These are phyloP conservation scores for Andrena bucephala DNA, from an alignment of 2,888 invertebrate genomes.

Conservation along the genomic window DNA sequence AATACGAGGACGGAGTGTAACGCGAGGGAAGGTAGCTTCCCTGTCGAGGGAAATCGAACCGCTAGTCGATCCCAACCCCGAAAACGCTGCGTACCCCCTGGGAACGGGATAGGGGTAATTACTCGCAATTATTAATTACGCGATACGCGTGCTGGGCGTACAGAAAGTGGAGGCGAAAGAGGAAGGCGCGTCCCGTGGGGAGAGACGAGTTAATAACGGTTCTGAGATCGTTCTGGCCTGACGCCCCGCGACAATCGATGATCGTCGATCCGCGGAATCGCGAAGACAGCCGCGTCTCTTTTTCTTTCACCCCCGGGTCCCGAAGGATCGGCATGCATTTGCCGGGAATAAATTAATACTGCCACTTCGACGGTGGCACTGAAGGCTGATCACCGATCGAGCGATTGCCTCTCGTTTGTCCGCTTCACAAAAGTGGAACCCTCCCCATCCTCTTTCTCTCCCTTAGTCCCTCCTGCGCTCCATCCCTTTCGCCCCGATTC, in stretches of 20 bases:
- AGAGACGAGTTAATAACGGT: slow-evolving; percentile 61
- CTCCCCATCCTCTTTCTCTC: slow-evolving; percentile 11
- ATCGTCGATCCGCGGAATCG: slow-evolving; percentile 67
- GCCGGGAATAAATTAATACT: slow-evolving; percentile 77
- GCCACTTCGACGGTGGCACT: slow-evolving; percentile 75
- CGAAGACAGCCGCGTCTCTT: slow-evolving; percentile 24
- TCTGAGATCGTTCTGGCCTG: slow-evolving; percentile 62
- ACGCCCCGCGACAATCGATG: slow-evolving; percentile 63
- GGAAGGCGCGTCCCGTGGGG: slow-evolving; percentile 53
- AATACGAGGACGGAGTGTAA: background rate
- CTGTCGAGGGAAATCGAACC: slow-evolving; percentile 27
- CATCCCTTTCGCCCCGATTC: slow-evolving; percentile 7
- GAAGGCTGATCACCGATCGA: slow-evolving; percentile 74
- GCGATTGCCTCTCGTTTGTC: slow-evolving; percentile 73
- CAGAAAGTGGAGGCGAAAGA: slow-evolving; percentile 47
- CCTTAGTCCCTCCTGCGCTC: background rate
- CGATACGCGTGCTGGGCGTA: slow-evolving; percentile 42
- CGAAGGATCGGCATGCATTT: slow-evolving; percentile 61
- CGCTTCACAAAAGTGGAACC: slow-evolving; percentile 62
- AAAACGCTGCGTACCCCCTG: slow-evolving; percentile 17
- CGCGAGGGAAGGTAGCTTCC: too few species aligned
- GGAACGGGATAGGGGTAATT: slow-evolving; percentile 64
- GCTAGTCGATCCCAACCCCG: background rate
- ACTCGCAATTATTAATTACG: slow-evolving; percentile 71
- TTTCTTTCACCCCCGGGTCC: slow-evolving; percentile 39